A percentile compares a stretch with the other conserved stretches of the same genome.
Evolutionary conservation across 2,797 vertebrate species (phyloP).

Genomic region (Gambelia wislizenii): DNA sequence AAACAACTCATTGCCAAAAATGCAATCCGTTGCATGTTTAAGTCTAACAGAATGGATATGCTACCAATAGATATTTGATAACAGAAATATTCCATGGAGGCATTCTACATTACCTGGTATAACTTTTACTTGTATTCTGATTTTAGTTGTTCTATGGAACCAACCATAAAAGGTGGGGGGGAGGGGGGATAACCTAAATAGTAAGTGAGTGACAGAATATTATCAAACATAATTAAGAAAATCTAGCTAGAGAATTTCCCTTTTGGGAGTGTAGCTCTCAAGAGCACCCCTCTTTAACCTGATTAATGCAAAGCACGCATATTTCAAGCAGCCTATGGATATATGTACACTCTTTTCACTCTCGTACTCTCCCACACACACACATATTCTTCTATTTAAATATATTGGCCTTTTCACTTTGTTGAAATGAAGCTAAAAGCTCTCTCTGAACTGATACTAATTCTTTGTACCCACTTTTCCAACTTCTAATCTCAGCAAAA

Average conservation of each 20-base stretch:
- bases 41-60: background rate
- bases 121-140: conserved; percentile 6
- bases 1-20: conserved; percentile 13
- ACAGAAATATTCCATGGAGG: background rate
- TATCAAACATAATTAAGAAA: background rate
- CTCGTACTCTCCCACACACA: accelerated
- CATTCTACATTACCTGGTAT: background rate
- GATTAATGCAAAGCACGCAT: background rate
- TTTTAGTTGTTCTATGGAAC: conserved; percentile 53
- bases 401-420: background rate
- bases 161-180: background rate
- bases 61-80: conserved; percentile 29
- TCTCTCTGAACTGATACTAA: background rate
- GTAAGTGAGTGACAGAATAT: background rate
- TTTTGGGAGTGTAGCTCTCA: background rate
- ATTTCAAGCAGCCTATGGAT: background rate
- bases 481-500: background rate
- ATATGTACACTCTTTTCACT: background rate
- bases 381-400: background rate
- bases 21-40: background rate
- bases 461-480: background rate
- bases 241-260: background rate
- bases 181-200: background rate
- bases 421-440: background rate
- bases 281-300: background rate